These are phyloP conservation scores for Oryzias woworae DNA, from an alignment of 2,113 vertebrate species.

Conservation along the genomic window DNA sequence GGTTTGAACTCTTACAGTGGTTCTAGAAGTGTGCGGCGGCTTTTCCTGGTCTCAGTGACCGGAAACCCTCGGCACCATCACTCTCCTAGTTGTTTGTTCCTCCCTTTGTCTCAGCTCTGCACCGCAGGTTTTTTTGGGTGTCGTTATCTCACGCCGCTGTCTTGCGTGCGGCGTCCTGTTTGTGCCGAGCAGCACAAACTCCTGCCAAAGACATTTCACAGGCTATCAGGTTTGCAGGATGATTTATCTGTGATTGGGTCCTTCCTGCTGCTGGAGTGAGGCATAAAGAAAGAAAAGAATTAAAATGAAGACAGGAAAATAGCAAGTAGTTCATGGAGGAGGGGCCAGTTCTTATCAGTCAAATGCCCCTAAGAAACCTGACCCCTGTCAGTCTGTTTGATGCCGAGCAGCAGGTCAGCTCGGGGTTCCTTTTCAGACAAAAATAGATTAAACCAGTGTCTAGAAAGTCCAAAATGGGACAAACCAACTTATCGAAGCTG, in stretches of 20 bases:
- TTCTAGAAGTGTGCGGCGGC: slow-evolving; percentile 16
- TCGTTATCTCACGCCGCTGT: slow-evolving; percentile 68
- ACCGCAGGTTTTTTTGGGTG: slow-evolving; percentile 14
- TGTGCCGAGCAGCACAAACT: slow-evolving; percentile 75
- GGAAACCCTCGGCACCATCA: slow-evolving; percentile 24
- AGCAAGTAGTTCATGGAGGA: not conserved
- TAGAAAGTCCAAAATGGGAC: slow-evolving; percentile 42
- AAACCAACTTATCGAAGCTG: slow-evolving; percentile 49
- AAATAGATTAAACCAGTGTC: slow-evolving; percentile 44
- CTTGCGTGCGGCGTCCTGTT: slow-evolving; percentile 78
- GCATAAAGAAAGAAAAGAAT: slow-evolving; percentile 3
- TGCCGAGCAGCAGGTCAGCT: slow-evolving; percentile 45
- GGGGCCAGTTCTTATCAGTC: slow-evolving; percentile 40
- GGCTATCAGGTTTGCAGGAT: slow-evolving; percentile 71
- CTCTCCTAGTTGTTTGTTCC: slow-evolving; percentile 28
- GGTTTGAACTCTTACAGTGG: not conserved
- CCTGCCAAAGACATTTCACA: slow-evolving; percentile 75
- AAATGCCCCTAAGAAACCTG: slow-evolving; percentile 33
- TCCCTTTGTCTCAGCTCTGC: slow-evolving; percentile 14
- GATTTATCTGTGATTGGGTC: slow-evolving; percentile 73
- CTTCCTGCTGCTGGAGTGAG: slow-evolving; percentile 69
- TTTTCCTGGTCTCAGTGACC: slow-evolving; percentile 23
- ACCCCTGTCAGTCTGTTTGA: slow-evolving; percentile 19
- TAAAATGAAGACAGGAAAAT: not conserved
- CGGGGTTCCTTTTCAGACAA: slow-evolving; percentile 16